These are phyloP conservation scores for Sebastes steindachneri DNA, from an alignment of 2,797 vertebrate genomes.

Conservation along the genomic window DNA sequence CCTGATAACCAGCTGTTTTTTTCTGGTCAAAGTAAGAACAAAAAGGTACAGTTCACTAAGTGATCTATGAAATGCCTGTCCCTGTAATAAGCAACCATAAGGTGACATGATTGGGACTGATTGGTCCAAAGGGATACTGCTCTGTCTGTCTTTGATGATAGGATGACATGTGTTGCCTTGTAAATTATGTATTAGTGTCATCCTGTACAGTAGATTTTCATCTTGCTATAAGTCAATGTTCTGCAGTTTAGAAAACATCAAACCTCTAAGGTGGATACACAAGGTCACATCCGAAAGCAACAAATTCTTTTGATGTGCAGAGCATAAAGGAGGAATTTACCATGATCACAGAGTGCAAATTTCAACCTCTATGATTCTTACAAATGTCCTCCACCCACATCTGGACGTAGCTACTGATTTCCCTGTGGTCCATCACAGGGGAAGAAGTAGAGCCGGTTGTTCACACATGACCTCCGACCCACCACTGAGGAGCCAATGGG, in stretches of 20 bases:
- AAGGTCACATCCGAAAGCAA: constrained; percentile 23
- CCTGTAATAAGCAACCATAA: not conserved
- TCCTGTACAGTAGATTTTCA: not conserved
- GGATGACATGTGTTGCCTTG: not conserved
- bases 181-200: not conserved
- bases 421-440: constrained; percentile 74
- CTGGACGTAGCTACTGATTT: constrained; percentile 70
- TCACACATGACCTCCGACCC: constrained; percentile 79
- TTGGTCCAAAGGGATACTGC: not conserved
- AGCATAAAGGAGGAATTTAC: constrained; percentile 58
- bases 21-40: not conserved
- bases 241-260: not conserved
- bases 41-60: not conserved
- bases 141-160: not conserved
- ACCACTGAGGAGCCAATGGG: constrained; percentile 72
- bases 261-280: constrained; percentile 5
- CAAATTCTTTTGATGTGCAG: constrained; percentile 38
- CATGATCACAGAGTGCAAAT: constrained; percentile 74
- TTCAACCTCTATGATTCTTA: constrained; percentile 75
- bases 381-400: constrained; percentile 79
- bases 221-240: not conserved
- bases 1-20: not conserved
- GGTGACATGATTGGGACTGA: not conserved
- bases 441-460: constrained; percentile 74
- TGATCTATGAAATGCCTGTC: not conserved